These are phyloP conservation scores for Anarhynchus alexandrinus DNA, from an alignment of 2,113 vertebrate genomes.

Conservation along the genomic window DNA sequence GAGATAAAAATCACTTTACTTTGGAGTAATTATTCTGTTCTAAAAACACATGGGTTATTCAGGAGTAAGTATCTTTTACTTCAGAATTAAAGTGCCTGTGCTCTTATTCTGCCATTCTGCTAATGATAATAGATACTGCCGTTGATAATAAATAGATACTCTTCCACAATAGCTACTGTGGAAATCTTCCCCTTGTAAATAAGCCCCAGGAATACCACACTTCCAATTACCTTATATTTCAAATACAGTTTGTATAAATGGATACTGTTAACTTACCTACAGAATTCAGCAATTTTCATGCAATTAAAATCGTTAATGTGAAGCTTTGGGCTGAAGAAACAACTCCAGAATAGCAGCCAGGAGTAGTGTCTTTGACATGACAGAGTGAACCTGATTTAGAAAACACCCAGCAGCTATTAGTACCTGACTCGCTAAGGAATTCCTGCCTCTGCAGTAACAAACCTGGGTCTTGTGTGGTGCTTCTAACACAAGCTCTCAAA, in stretches of 20 bases:
- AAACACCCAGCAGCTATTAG: neutral
- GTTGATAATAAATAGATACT: neutral
- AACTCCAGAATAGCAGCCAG: neutral
- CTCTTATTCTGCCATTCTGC: neutral
- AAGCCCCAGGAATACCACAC: neutral
- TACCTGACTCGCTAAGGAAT: neutral
- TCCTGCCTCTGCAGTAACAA: neutral
- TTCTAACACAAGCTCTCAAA: neutral
- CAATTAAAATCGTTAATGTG: neutral
- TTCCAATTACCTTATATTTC: neutral
- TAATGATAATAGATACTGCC: neutral
- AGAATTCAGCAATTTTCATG: neutral
- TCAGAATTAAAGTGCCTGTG: neutral
- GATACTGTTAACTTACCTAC: neutral
- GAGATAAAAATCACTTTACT: constrained; percentile 1
- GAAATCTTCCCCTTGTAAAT: neutral
- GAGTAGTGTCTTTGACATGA: neutral
- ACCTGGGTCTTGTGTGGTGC: accelerated
- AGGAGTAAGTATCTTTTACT: neutral
- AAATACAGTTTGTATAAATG: neutral
- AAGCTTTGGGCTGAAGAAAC: neutral
- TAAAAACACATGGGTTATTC: neutral
- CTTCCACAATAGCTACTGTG: neutral
- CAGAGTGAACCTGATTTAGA: neutral
- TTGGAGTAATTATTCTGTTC: neutral